These are phyloP conservation scores for Laterallus jamaicensis DNA, from an alignment of 2,113 vertebrate species.

Conservation along the genomic window DNA sequence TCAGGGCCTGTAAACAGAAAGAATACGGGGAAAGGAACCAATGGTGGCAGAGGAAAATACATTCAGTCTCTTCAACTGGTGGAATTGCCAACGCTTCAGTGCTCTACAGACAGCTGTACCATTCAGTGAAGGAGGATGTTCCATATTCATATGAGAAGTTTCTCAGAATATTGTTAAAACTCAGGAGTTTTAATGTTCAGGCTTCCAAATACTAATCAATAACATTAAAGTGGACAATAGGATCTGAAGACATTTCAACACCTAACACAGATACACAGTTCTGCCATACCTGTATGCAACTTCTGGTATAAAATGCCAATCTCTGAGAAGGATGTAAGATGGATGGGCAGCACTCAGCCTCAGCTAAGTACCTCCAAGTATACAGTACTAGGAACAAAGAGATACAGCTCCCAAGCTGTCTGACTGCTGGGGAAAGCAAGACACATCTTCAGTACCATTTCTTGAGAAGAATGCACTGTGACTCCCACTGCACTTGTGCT, in stretches of 20 bases:
- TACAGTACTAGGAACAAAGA: neutral
- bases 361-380: neutral
- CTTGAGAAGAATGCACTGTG: neutral
- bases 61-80: neutral
- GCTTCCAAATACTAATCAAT: neutral
- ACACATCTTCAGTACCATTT: neutral
- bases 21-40: neutral
- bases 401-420: neutral
- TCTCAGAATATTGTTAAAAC: neutral
- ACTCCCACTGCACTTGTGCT: neutral
- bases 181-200: neutral
- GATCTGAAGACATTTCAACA: neutral
- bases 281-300: neutral
- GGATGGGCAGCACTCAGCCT: neutral
- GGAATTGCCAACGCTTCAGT: neutral
- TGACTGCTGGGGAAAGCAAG: neutral
- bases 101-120: neutral
- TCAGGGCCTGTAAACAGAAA: neutral
- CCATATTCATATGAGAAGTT: neutral
- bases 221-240: neutral
- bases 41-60: neutral
- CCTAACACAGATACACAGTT: neutral
- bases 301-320: neutral
- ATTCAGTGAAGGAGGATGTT: neutral
- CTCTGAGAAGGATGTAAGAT: neutral